phyloP scores from a whole-genome alignment of 2,113 vertebrate species.

The Anguilla japonica region DNA sequence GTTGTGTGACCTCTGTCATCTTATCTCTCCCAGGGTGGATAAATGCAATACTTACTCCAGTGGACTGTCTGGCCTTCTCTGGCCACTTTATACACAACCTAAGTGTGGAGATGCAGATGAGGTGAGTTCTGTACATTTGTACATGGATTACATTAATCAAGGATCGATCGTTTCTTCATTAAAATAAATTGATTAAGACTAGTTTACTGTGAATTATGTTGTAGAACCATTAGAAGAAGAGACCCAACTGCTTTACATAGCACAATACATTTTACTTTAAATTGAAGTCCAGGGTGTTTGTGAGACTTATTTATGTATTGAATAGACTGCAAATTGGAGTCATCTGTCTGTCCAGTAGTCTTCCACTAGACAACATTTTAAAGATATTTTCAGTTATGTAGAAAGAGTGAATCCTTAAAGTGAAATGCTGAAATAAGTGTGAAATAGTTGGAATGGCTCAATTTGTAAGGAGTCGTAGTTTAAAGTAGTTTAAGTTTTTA shows the following conservation, averaged over 20 bases:
- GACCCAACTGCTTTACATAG: neutral
- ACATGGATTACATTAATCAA: neutral
- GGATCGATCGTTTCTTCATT: no score
- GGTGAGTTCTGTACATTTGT: slow-evolving; percentile 64
- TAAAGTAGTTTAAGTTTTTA: neutral
- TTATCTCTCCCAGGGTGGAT: slow-evolving; percentile 83
- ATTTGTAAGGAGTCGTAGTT: neutral
- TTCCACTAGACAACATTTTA: neutral
- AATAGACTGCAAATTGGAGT: neutral
- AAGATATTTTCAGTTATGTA: neutral
- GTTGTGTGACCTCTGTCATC: neutral
- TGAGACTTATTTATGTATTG: neutral
- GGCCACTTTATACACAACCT: slow-evolving; percentile 96
- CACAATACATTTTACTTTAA: neutral
- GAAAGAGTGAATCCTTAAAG: no score
- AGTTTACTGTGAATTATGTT: neutral
- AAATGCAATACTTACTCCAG: slow-evolving; percentile 93
- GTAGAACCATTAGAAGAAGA: neutral
- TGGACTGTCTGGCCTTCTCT: slow-evolving; percentile 93
- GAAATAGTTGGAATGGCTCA: neutral
- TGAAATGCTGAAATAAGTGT: neutral
- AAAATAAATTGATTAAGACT: no score
- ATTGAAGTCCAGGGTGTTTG: neutral
- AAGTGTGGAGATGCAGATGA: slow-evolving; percentile 98
- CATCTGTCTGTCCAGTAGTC: neutral